Evolutionary conservation across 1,140 invertebrate species (phyloP), one percentile per base, ranked within the genome.

Genomic region (Drosophila novamexicana): DNA sequence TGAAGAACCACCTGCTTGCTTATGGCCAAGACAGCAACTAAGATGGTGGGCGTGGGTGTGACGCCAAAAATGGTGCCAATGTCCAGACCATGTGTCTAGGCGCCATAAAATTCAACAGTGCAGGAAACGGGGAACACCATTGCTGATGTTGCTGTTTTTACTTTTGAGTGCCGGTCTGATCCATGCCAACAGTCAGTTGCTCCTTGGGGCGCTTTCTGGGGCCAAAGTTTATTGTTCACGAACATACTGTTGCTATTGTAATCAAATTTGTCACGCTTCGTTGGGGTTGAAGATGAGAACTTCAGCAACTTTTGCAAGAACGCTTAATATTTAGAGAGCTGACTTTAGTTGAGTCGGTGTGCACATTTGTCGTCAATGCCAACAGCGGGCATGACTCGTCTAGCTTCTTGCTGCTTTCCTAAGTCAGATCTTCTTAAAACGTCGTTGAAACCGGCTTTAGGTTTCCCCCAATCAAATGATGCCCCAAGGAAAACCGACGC

Each of bases 221-320:
- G 62, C 34, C 39, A 58, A 32, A 56, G 6, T 39, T 56, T 56
- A 12, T 10, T 22, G 18, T 37, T 14, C 14, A 16, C 53, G 34
- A 50, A 40, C 29, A 44, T 69, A 42, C 40, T 68, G 71, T 59
- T 67, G 58, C 62, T 79, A 69, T 79, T 83, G 79, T 79, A 88
- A 86, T 88, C 76, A 86, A 88, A 86, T 89, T 86, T 89, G 83
- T 80, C 74, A 89, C 77, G 84, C 79, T 86, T 75, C 82, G 75
- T 81, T 68, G 66, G 22, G 14, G 49, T 44, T 44, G 34, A 52
- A 45, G 42, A 54, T 34, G 14, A 40, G 40, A 57, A 59, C 61
- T 37, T 45, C 34, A 49, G 68, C 50, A 45, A 61, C 58, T 50
- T 63, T 58, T 67, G 67, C 65, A 80, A 63, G 63, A 52, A 62